Conservation (phyloP, 1,140 invertebrate genomes). For the Drosophila trapezifrons region DNA sequence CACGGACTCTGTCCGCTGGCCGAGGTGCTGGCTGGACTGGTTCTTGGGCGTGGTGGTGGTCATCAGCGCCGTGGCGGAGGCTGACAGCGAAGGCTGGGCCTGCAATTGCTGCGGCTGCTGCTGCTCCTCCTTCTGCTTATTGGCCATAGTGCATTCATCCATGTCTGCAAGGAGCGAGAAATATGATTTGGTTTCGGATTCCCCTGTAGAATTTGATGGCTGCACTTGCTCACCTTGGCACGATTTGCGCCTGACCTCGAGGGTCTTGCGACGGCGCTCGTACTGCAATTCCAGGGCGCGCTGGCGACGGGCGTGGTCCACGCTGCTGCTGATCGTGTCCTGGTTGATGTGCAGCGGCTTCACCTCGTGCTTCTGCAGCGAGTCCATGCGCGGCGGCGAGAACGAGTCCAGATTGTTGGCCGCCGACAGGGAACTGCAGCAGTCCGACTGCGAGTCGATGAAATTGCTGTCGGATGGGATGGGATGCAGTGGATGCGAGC, state of each 20-base stretch:
- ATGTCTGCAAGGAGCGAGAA: slow-evolving; percentile 48
- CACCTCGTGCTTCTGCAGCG: slow-evolving; percentile 74
- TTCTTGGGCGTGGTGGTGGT: slow-evolving; percentile 70
- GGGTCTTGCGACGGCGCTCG: slow-evolving; percentile 80
- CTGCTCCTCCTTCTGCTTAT: slow-evolving; percentile 27
- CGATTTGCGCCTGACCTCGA: slow-evolving; percentile 81
- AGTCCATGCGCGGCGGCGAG: slow-evolving; percentile 84
- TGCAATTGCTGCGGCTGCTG: slow-evolving; percentile 32
- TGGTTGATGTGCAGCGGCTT: slow-evolving; percentile 73
- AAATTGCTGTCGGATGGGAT: slow-evolving; percentile 84
- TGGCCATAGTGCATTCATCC: slow-evolving; percentile 41
- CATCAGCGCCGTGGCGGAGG: slow-evolving; percentile 72
- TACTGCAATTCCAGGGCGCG: slow-evolving; percentile 79
- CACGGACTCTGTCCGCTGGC: slow-evolving; percentile 53
- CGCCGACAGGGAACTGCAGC: slow-evolving; percentile 90
- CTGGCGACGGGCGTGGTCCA: slow-evolving; percentile 79
- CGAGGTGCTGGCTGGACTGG: slow-evolving; percentile 22
- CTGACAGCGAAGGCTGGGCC: slow-evolving; percentile 57
- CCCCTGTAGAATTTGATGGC: not conserved
- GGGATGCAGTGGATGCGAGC: slow-evolving; percentile 15
- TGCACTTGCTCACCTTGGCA: slow-evolving; percentile 64
- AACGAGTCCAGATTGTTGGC: slow-evolving; percentile 87
- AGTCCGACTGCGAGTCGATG: slow-evolving; percentile 93
- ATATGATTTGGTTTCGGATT: not conserved
- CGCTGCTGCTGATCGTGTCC: slow-evolving; percentile 77